Evolutionary conservation across 92 coral and sea anemone genomes (phyloP), one percentile per base, ranked within the genome.

Genomic region (Anthopleura xanthogrammica): DNA sequence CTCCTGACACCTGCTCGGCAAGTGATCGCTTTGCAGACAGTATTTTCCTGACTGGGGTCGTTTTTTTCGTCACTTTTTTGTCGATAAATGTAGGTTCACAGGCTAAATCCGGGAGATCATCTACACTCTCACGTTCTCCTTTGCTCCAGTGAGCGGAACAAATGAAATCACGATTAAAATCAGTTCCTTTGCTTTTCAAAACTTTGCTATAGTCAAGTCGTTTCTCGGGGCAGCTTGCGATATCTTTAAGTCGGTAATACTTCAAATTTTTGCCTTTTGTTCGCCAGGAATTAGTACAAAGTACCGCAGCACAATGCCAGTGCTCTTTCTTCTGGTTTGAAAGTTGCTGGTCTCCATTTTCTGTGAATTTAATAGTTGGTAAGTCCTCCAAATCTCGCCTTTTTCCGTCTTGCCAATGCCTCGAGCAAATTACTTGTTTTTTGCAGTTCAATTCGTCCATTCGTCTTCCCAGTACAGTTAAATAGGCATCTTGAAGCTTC

Each of bases 91-190:
- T 40, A 48, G 82, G 56, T 20, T 43, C 13, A 52, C 91, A 85
- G 41, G 91, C 71, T 75, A 80, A 84, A 76, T 88, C 91, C 62
- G 91, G 88, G 41, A 80, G 88, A 50, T 85, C 88, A 74, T 80
- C 76, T 23, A 87, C 12, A 71, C 75, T 72, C 41, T 54, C 29
- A 29, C 88, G 77, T 85, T 80, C 81, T 50, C 88, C 91, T 72
- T 84, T 55, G 60, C 85, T 88, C 88, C 91, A 88, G 82, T 83
- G 91, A 42, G 85, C 88, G 20, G 91, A 88, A 40, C 88, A 88
- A 54, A 88, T 88, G 77, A 79, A 80, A 80, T 88, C 91, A 40
- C 76, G 58, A 29, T 84, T 56, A 70, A 88, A 85, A 41, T 88
- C 91, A 52, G 84, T 58, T 7, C 86, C 88, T 85, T 85, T 81